These are phyloP conservation scores for Hylaea fasciaria DNA, from an alignment of 2,888 invertebrate genomes.

Conservation along the genomic window DNA sequence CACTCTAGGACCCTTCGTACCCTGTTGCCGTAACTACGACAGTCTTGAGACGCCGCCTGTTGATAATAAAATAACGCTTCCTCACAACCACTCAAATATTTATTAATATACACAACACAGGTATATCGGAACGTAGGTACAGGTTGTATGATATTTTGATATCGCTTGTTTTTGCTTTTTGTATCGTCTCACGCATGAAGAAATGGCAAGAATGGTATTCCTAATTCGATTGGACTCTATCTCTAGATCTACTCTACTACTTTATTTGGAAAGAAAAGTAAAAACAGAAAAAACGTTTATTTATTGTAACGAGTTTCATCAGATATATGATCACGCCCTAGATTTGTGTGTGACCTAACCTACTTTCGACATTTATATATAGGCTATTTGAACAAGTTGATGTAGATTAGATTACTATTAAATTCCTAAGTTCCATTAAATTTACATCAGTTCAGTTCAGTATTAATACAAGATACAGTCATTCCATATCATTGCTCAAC, in stretches of 20 bases:
- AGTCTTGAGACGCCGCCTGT: slow-evolving; percentile 15
- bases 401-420: too few species aligned
- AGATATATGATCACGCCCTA: neutral
- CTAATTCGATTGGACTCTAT: too few species aligned
- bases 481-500: too few species aligned
- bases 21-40: slow-evolving; percentile 7
- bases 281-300: too few species aligned
- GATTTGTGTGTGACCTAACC: neutral
- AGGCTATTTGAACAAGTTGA: too few species aligned
- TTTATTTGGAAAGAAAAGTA: neutral
- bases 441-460: too few species aligned
- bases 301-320: neutral
- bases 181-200: neutral
- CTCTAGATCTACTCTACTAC: too few species aligned
- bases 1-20: slow-evolving; percentile 20
- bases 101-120: slow-evolving; percentile 9
- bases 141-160: slow-evolving; percentile 5
- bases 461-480: too few species aligned
- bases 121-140: neutral
- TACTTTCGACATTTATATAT: neutral
- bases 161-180: neutral
- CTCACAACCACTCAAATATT: slow-evolving; percentile 18
- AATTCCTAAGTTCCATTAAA: too few species aligned
- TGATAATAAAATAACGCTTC: slow-evolving; percentile 26
- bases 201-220: neutral